Conservation (phyloP, 2,797 vertebrate genomes). For the Falco biarmicus region DNA sequence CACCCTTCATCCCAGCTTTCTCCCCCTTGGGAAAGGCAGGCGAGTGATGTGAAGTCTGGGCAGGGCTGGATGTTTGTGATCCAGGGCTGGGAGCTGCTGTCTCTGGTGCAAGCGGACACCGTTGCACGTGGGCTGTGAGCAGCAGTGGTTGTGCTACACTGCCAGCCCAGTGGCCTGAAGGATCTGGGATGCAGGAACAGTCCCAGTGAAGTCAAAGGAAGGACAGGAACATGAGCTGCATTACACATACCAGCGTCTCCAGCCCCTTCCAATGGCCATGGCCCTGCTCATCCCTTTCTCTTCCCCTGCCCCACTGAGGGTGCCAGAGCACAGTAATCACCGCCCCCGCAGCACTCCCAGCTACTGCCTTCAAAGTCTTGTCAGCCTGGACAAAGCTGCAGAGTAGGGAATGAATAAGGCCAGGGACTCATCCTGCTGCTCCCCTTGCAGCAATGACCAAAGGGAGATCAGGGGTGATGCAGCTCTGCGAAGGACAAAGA, state of each 20-base stretch:
- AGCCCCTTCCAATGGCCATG: not conserved
- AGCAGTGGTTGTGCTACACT: rapidly evolving
- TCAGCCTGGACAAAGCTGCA: not conserved
- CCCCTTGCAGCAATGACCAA: not conserved
- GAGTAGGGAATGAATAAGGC: not conserved
- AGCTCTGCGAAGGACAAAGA: not conserved
- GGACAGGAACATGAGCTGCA: not conserved
- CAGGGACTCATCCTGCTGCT: not conserved
- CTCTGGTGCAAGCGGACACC: not conserved
- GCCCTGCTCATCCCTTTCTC: not conserved
- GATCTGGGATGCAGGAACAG: not conserved
- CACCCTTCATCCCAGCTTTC: not conserved
- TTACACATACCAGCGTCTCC: not conserved
- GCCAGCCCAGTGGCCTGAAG: not conserved
- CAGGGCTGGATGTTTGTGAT: not conserved
- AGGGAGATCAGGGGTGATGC: not conserved
- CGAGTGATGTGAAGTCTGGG: not conserved
- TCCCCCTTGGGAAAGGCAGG: not conserved
- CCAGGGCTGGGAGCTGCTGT: not conserved
- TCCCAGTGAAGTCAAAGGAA: not conserved
- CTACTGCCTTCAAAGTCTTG: not conserved
- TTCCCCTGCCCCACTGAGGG: rapidly evolving
- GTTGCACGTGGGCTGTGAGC: rapidly evolving
- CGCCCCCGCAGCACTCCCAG: not conserved
- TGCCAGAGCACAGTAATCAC: not conserved